Conservation (phyloP, 2,113 vertebrate genomes). For the Stigmatopora nigra region DNA sequence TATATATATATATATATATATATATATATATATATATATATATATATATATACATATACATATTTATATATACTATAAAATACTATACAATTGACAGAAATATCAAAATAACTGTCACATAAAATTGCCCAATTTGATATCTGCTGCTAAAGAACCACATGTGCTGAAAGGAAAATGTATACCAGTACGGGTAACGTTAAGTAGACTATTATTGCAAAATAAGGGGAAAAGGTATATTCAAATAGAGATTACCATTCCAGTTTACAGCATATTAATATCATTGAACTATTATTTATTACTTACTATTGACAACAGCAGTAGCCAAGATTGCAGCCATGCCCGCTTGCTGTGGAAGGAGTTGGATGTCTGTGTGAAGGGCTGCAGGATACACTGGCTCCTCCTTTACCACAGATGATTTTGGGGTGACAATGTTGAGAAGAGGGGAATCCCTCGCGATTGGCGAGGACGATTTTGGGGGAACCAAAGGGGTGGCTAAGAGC, state of each 20-base stretch:
- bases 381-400: slow-evolving; percentile 67
- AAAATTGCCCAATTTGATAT: neutral
- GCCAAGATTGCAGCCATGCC: slow-evolving; percentile 96
- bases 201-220: neutral
- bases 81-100: neutral
- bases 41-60: no score
- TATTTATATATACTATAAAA: no score
- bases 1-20: no score
- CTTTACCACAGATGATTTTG: slow-evolving; percentile 55
- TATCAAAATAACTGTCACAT: slow-evolving; percentile 13
- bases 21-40: no score
- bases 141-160: slow-evolving; percentile 5
- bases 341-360: slow-evolving; percentile 93
- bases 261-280: neutral
- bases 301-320: slow-evolving; percentile 92
- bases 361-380: slow-evolving; percentile 76
- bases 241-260: neutral
- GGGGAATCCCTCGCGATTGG: slow-evolving; percentile 33
- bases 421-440: slow-evolving; percentile 47
- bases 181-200: slow-evolving; percentile 1
- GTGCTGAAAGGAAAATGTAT: slow-evolving; percentile 21
- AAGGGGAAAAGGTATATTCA: neutral
- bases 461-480: slow-evolving; percentile 41
- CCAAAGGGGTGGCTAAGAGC: slow-evolving; percentile 59
- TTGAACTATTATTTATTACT: slow-evolving; percentile 70